Evolutionary conservation across 2,797 vertebrate species (phyloP).

Genomic region (Ceryle rudis): DNA sequence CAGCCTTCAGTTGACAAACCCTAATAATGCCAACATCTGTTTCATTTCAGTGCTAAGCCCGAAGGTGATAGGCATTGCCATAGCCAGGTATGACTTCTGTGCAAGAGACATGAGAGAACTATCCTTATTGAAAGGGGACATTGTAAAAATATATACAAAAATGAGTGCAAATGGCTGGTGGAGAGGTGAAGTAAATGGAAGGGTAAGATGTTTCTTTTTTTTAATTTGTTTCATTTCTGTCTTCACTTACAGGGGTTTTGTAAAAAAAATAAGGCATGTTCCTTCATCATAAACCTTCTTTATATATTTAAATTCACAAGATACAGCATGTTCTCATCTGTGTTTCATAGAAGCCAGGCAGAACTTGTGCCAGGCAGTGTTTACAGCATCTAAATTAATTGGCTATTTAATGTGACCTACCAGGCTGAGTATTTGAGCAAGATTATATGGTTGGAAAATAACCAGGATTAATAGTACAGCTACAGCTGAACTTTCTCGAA

Average conservation of each 20-base stretch:
- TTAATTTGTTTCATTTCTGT: neutral
- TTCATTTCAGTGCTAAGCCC: slow-evolving; percentile 88
- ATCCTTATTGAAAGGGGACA: slow-evolving; percentile 91
- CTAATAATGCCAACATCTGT: neutral
- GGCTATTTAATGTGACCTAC: neutral
- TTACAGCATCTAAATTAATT: neutral
- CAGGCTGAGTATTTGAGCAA: neutral
- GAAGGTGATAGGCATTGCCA: slow-evolving; percentile 92
- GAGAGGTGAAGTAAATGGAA: slow-evolving; percentile 94
- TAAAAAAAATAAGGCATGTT: neutral
- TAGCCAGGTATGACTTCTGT: slow-evolving; percentile 97
- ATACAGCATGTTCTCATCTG: neutral
- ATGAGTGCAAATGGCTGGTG: slow-evolving; percentile 96
- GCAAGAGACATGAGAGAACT: slow-evolving; percentile 93
- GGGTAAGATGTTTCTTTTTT: slow-evolving; percentile 79
- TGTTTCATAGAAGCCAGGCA: neutral
- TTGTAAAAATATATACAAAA: slow-evolving; percentile 97
- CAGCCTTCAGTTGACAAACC: neutral
- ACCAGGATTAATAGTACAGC: neutral
- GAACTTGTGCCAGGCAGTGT: neutral
- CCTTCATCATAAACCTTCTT: neutral
- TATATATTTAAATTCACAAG: neutral
- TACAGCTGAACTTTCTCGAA: neutral
- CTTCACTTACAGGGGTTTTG: neutral
- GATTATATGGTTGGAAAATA: neutral